Evolutionary conservation across 2,888 invertebrate genomes (phyloP), one percentile per base, ranked within the genome.

Genomic region (Lepidochitona cinerea): DNA sequence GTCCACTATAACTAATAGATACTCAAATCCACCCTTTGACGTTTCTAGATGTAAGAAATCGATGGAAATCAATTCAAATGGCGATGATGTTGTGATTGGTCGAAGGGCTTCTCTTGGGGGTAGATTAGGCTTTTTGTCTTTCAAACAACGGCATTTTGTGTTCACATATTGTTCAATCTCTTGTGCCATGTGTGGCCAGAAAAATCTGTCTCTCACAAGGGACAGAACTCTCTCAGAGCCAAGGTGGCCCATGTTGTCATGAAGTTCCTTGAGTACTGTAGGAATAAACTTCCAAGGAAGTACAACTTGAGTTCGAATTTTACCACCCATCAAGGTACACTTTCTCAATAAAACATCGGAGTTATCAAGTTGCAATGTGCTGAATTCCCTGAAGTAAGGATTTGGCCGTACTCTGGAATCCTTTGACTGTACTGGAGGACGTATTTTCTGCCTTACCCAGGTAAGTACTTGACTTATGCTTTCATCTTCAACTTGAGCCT

Each of bases 1-100:
- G 53, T 73, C 70, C 5, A 70, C 53, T 6, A 69, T 41, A 23
- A 73, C 49, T n/a, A 73, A 18, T 18, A 73, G 65, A 33, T 73
- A 73, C 29, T 70, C 65, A 29, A 49, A 73, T 6, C 70, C 66
- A 18, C 73, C 66, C 52, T 70, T 64, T 26, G 14, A 53, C 35
- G 41, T 69, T 36, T 73, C 73, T 23, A 73, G 52, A 23, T 59
- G 41, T 7, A 73, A 66, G 70, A 70, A 69, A 26, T 73, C 70
- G 4, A 73, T 29, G 1, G 65, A 73, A 23, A 73, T 70, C 23
- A 73, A 33, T 23, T 73, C 18, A 32, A 73, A 70, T 70, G 73
- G 65, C n/a, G 41, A 29, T 37, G 73, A 33, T 18, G 69, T 64
- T 18, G 18, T 29, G 18, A 73, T 70, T 5, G 69, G 52, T 49